phyloP scores from a whole-genome alignment of 2,888 invertebrate genomes.

The Nematopogon swammerdamellus region DNA sequence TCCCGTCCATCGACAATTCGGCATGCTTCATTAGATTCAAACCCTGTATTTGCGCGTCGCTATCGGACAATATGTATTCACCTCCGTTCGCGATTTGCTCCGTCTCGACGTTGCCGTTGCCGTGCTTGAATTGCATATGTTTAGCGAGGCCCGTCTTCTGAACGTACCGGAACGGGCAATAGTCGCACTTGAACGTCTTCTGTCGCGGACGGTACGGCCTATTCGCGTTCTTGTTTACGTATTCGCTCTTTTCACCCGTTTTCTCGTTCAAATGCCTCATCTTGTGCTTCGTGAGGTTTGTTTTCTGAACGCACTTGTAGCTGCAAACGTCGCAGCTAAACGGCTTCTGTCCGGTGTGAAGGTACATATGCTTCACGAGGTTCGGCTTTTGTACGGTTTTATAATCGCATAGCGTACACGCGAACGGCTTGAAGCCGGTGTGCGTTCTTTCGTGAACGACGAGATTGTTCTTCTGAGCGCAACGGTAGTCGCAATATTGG shows the following conservation, averaged over 20 bases:
- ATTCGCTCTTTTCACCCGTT: conserved; percentile 26
- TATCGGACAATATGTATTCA: too few relatives aligned
- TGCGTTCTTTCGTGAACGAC: conserved; percentile 50
- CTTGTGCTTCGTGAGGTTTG: conserved; percentile 46
- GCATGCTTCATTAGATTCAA: too few relatives aligned
- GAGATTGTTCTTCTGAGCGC: conserved; percentile 49
- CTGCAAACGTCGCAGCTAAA: conserved; percentile 47
- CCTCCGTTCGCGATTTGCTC: too few relatives aligned
- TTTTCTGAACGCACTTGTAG: conserved; percentile 48
- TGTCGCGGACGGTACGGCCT: conserved; percentile 42
- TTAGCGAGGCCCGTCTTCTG: conserved; percentile 48
- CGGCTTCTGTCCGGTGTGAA: conserved; percentile 49
- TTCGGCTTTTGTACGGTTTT: conserved; percentile 50
- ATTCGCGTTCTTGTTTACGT: conserved; percentile 20
- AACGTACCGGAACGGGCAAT: conserved; percentile 40
- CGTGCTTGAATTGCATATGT: conserved; percentile 40
- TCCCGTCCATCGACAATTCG: too few relatives aligned
- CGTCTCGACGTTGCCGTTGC: background rate
- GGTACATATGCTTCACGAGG: conserved; percentile 49
- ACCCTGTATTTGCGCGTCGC: too few relatives aligned
- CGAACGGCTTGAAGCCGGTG: conserved; percentile 49
- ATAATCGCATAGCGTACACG: conserved; percentile 46
- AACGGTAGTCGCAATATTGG: conserved; percentile 47
- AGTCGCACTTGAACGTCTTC: conserved; percentile 39
- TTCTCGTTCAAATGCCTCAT: conserved; percentile 43